These are phyloP conservation scores for Sthenelais limicola DNA, from an alignment of 2,888 invertebrate species.

Conservation along the genomic window DNA sequence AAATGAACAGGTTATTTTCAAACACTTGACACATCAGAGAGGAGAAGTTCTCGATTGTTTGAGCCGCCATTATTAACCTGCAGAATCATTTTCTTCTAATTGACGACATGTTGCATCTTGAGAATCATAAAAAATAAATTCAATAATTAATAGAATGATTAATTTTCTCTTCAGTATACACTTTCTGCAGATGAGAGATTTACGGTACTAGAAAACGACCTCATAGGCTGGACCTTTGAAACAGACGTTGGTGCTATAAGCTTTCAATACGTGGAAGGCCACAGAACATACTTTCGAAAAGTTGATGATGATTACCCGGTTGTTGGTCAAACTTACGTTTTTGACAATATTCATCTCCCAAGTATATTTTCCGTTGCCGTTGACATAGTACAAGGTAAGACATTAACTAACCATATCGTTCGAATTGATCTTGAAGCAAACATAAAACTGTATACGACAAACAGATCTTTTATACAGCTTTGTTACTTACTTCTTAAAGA, in stretches of 20 bases:
- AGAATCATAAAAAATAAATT: no score
- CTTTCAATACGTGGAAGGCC: conserved; percentile 46
- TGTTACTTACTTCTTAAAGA: no score
- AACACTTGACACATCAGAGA: no score
- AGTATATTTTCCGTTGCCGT: conserved; percentile 41
- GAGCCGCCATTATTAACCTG: no score
- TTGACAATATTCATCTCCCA: conserved; percentile 39
- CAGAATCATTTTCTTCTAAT: no score
- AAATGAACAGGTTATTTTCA: no score
- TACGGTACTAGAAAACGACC: conserved; percentile 40
- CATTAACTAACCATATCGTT: neutral
- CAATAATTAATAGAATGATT: no score
- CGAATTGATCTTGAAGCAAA: no score
- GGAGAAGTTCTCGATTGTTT: no score
- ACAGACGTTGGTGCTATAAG: conserved; percentile 45
- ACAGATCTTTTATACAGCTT: no score
- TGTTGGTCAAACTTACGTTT: conserved; percentile 34
- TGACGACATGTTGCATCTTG: no score
- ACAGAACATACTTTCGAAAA: conserved; percentile 46
- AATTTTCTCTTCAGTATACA: conserved; percentile 45
- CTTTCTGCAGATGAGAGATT: conserved; percentile 36
- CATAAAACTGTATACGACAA: no score
- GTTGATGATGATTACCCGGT: conserved; percentile 42
- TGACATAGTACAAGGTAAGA: conserved; percentile 31
- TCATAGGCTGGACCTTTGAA: conserved; percentile 49